Evolutionary conservation across 2,888 invertebrate species (phyloP).

Genomic region (Pterostichus niger): DNA sequence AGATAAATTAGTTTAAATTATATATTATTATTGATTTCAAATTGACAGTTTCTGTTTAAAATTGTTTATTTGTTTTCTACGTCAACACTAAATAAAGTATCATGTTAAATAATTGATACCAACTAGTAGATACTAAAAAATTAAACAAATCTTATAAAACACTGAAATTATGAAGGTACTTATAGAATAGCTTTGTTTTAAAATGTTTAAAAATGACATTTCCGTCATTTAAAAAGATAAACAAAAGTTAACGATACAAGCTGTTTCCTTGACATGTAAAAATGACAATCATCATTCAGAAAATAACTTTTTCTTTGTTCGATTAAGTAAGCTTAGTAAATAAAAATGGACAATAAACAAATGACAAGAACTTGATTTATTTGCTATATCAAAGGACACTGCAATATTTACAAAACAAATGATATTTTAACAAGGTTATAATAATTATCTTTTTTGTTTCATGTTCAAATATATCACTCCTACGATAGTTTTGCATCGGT

Average conservation of each 20-base stretch:
- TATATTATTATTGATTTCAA: slow-evolving; percentile 60
- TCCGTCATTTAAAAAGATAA: slow-evolving; percentile 21
- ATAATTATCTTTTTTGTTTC: slow-evolving; percentile 40
- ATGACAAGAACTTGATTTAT: slow-evolving; percentile 31
- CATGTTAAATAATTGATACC: slow-evolving; percentile 25
- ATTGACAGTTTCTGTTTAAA: slow-evolving; percentile 16
- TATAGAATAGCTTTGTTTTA: too few species aligned
- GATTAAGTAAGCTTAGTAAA: background rate
- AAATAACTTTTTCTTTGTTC: background rate
- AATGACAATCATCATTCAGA: slow-evolving; percentile 17
- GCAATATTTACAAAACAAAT: slow-evolving; percentile 40
- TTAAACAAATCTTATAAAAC: background rate
- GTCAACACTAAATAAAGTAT: slow-evolving; percentile 36
- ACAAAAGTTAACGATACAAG: slow-evolving; percentile 25
- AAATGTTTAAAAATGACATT: slow-evolving; percentile 10
- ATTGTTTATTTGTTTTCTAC: slow-evolving; percentile 15
- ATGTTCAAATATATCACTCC: background rate
- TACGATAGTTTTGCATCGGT: background rate
- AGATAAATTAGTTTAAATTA: slow-evolving; percentile 50
- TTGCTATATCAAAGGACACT: slow-evolving; percentile 17
- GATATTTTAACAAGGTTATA: slow-evolving; percentile 45
- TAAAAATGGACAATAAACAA: slow-evolving; percentile 15
- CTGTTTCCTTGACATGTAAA: slow-evolving; percentile 48
- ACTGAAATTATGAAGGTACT: background rate
- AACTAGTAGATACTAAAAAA: background rate